Conservation (phyloP, 2,888 invertebrate genomes). For the Carcina quercana region DNA sequence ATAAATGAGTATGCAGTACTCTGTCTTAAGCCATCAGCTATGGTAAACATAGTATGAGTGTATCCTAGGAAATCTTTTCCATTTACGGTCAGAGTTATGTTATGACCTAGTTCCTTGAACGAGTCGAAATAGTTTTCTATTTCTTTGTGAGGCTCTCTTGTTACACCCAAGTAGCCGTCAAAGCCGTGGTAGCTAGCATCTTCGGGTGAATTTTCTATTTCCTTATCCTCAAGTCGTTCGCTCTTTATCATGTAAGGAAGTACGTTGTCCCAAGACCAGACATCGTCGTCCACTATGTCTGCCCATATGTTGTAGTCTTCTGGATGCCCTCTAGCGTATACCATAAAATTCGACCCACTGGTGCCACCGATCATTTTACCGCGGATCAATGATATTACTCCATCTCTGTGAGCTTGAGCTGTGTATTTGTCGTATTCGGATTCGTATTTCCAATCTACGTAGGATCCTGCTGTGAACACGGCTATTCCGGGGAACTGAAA, state of each 20-base stretch:
- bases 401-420: background rate
- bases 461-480: background rate
- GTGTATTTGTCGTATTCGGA: background rate
- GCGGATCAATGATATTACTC: background rate
- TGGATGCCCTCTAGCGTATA: background rate
- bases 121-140: background rate
- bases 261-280: background rate
- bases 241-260: background rate
- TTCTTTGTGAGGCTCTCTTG: background rate
- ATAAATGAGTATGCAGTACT: slow-evolving; percentile 20
- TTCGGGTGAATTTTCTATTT: background rate
- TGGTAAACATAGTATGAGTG: background rate
- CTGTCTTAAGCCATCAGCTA: background rate
- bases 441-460: background rate
- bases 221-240: background rate
- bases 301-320: background rate
- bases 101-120: background rate
- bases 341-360: background rate
- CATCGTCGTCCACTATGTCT: background rate
- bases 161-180: background rate
- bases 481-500: background rate
- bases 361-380: background rate
- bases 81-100: background rate
- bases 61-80: background rate
- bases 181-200: background rate